Evolutionary conservation across 1,140 invertebrate species (phyloP).

Genomic region (Dendrolimus kikuchii): DNA sequence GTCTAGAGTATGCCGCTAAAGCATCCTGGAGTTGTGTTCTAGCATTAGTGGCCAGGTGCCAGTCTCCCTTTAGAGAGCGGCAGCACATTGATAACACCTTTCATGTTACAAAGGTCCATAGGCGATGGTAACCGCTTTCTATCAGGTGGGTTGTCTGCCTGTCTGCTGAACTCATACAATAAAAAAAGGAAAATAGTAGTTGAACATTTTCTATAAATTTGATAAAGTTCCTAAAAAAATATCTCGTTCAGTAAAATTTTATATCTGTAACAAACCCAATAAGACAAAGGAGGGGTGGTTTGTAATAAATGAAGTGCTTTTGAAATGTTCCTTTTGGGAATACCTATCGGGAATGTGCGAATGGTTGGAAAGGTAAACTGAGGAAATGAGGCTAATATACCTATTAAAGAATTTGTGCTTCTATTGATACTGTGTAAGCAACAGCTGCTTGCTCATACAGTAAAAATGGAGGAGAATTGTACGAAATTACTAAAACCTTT

Average conservation of each 20-base stretch:
- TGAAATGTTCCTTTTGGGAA: slow-evolving; percentile 18
- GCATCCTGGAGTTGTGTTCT: too few species aligned
- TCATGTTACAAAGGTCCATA: too few species aligned
- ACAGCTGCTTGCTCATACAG: background rate
- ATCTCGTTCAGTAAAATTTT: background rate
- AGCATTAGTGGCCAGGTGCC: too few species aligned
- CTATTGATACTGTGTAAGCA: slow-evolving; percentile 9
- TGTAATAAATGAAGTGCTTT: slow-evolving; percentile 26
- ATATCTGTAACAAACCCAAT: slow-evolving; percentile 10
- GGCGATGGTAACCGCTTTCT: too few species aligned
- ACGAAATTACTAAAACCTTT: slow-evolving; percentile 2
- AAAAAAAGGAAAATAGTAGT: too few species aligned
- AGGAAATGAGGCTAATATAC: slow-evolving; percentile 19
- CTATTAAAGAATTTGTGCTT: slow-evolving; percentile 12
- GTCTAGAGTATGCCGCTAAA: too few species aligned
- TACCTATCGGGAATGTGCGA: slow-evolving; percentile 17
- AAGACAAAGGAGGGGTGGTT: slow-evolving; percentile 22
- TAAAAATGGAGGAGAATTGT: background rate
- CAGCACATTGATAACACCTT: too few species aligned
- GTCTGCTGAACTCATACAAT: too few species aligned
- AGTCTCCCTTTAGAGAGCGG: too few species aligned
- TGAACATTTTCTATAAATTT: too few species aligned
- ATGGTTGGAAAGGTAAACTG: slow-evolving; percentile 25
- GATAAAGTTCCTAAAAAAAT: background rate
- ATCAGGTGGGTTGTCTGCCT: too few species aligned